Conservation (phyloP, 2,888 invertebrate species). For the Melanophora roralis region DNA sequence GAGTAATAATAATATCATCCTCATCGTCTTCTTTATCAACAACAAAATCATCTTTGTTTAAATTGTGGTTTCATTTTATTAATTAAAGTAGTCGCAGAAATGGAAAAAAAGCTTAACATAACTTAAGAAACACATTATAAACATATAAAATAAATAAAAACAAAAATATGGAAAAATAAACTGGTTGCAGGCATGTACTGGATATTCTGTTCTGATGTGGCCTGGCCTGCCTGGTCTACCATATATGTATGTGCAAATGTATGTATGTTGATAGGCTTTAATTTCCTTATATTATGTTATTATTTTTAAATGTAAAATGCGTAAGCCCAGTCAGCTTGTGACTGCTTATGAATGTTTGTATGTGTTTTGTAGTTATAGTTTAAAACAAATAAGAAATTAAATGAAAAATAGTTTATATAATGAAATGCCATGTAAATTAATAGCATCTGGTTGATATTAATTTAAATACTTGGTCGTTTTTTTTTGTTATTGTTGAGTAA, state of each 20-base stretch:
- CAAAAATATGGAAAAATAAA: conserved; percentile 44
- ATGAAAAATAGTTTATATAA: conserved; percentile 55
- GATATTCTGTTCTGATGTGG: conserved; percentile 28
- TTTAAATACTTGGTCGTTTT: conserved; percentile 43
- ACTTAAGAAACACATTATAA: conserved; percentile 47
- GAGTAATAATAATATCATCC: conserved; percentile 59
- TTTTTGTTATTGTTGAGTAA: neutral
- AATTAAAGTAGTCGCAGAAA: conserved; percentile 60
- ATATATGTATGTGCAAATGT: too few relatives aligned
- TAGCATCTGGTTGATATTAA: conserved; percentile 60
- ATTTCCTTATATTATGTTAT: conserved; percentile 23
- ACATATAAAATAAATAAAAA: conserved; percentile 1
- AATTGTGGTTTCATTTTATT: conserved; percentile 62
- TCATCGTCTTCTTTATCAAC: conserved; percentile 12
- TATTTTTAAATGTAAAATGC: conserved; percentile 44
- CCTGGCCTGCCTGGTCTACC: too few relatives aligned
- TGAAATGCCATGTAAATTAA: conserved; percentile 58
- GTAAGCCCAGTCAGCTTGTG: conserved; percentile 49
- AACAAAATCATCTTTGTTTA: conserved; percentile 56
- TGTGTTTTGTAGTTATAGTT: neutral
- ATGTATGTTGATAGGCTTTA: conserved; percentile 52
- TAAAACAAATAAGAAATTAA: conserved; percentile 52
- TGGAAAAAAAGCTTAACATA: neutral
- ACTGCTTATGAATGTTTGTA: too few relatives aligned
- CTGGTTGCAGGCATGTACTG: conserved; percentile 31